phyloP scores from a whole-genome alignment of 2,888 invertebrate species.

The Papilio demoleus region DNA sequence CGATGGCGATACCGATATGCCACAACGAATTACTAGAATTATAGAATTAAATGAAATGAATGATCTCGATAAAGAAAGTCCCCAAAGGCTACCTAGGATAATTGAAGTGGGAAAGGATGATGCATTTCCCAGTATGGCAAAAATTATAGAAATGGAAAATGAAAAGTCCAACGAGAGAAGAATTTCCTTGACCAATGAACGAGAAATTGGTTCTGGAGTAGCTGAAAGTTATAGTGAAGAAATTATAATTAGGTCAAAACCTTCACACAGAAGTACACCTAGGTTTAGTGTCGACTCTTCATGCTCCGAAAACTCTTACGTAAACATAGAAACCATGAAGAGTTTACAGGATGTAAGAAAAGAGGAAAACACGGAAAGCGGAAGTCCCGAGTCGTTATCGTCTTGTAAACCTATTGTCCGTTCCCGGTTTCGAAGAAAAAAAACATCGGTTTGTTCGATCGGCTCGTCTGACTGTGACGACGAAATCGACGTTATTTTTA shows the following conservation, averaged over 20 bases:
- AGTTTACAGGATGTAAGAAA: constrained; percentile 81
- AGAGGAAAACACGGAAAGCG: constrained; percentile 67
- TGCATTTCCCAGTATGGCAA: constrained; percentile 76
- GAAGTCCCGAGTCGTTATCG: constrained; percentile 66
- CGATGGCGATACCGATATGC: constrained; percentile 59
- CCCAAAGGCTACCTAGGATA: constrained; percentile 70
- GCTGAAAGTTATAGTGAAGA: constrained; percentile 67
- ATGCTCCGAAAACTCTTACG: constrained; percentile 83
- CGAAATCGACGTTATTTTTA: constrained; percentile 81
- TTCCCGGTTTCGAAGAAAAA: constrained; percentile 77
- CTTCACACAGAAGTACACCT: constrained; percentile 71
- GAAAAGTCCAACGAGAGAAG: constrained; percentile 78
- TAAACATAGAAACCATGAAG: constrained; percentile 80
- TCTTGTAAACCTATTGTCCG: constrained; percentile 66
- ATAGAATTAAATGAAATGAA: constrained; percentile 75
- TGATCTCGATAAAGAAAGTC: constrained; percentile 65
- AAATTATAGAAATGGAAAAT: constrained; percentile 81
- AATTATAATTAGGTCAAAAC: constrained; percentile 69
- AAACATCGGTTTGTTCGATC: constrained; percentile 80
- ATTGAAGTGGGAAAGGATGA: constrained; percentile 73
- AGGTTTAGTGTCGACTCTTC: constrained; percentile 82
- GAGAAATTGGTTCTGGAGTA: constrained; percentile 75
- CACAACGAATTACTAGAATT: constrained; percentile 74
- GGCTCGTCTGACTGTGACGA: constrained; percentile 82
- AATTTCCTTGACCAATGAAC: constrained; percentile 78